phyloP scores from a whole-genome alignment of 2,113 vertebrate genomes.

The Passer montanus region DNA sequence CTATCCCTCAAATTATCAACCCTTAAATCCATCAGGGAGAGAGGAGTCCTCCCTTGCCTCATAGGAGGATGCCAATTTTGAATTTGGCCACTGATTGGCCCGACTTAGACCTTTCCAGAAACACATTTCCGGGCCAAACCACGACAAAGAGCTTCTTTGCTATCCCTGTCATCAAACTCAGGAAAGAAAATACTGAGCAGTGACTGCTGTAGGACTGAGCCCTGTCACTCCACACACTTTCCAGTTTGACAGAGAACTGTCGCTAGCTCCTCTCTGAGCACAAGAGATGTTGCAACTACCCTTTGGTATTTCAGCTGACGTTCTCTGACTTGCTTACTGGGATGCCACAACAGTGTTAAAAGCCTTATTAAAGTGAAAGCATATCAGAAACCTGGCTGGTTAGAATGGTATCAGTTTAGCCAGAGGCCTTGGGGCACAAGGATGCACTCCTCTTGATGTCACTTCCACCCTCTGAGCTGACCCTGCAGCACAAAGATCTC shows the following conservation, averaged over 20 bases:
- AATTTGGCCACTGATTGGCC: too few species aligned
- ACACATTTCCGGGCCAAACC: too few species aligned
- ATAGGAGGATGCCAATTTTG: too few species aligned
- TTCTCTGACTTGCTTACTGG: not conserved
- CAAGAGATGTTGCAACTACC: not conserved
- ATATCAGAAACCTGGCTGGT: not conserved
- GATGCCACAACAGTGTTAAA: not conserved
- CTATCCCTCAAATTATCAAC: too few species aligned
- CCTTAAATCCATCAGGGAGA: too few species aligned
- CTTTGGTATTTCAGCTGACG: not conserved
- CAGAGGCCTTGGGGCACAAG: not conserved
- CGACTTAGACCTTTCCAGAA: too few species aligned
- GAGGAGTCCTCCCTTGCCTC: too few species aligned
- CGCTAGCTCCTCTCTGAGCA: not conserved
- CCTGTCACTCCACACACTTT: not conserved
- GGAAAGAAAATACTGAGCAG: not conserved
- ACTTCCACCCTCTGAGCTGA: not conserved
- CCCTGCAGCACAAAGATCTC: not conserved
- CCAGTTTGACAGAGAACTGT: not conserved
- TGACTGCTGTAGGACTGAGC: not conserved
- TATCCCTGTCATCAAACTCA: not conserved
- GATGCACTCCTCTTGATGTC: not conserved
- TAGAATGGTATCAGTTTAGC: not conserved
- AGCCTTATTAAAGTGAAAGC: not conserved
- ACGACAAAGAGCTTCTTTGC: not conserved